Base-by-base conservation (phyloP, 1,140 invertebrate species). In the Bactericera cockerelli region DNA sequence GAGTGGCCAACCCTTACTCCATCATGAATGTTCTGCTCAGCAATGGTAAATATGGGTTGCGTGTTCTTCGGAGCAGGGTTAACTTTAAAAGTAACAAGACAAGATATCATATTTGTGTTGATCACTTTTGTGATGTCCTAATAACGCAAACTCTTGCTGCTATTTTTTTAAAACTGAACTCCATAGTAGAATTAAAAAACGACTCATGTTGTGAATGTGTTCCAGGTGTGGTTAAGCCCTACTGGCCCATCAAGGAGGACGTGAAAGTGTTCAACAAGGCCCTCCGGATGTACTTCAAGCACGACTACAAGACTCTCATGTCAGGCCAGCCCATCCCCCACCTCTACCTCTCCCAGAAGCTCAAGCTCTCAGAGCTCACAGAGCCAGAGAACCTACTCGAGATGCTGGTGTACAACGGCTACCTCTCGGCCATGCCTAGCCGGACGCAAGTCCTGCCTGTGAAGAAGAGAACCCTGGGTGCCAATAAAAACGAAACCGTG, bases 241-340 rank as follows among this genome's bases (percentile, higher is more conserved):
- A 49, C 22, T 49, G 42, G 42, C n/a, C 42, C n/a, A 22, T 4
- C 22, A 49, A 49, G 19, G 42, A 22, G n/a, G 42, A 49, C 22
- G 22, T 49, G 8, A 49, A 49, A 49, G 42, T 49, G n/a, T 49
- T 49, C 22, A 49, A 49, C 42, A 49, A 49, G 22, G 42, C 42
- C 4, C 22, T 49, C n/a, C 6, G 19, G 19, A 49, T 22, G 4
- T 49, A 49, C 42, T 49, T 10, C 42, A 49, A 49, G 22, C 42
- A 49, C 22, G 42, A 49, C 42, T 49, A 49, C 42, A 49, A 49
- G 19, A 49, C n/a, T 8, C 19, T 49, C 6, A 49, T 49, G 42
- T 16, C 42, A 4, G 42, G 42, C 19, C 4, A 49, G 19, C 4
- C n/a, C 3, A 4, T 49, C 6, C 42, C n/a, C 42, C 6, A 49